These are phyloP conservation scores for Spilosoma lubricipeda DNA, from an alignment of 2,888 invertebrate species.

Conservation along the genomic window DNA sequence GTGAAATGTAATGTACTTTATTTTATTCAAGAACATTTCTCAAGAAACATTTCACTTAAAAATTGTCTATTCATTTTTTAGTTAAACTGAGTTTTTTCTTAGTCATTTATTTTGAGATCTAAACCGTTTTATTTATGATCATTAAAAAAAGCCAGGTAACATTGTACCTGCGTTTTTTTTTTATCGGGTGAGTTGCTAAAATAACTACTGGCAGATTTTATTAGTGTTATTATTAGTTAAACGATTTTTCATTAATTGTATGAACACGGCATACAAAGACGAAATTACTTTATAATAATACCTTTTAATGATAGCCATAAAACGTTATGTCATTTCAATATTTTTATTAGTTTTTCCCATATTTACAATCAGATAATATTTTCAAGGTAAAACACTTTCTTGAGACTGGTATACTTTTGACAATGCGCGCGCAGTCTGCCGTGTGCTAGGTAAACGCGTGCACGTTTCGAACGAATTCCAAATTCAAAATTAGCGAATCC, in stretches of 20 bases:
- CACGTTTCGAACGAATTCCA: conserved; percentile 59
- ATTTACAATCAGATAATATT: conserved; percentile 20
- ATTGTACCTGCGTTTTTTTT: not conserved
- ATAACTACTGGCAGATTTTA: not conserved
- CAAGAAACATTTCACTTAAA: not conserved
- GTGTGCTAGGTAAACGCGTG: conserved; percentile 71
- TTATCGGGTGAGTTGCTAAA: not conserved
- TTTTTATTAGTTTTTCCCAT: conserved; percentile 11
- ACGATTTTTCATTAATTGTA: not conserved
- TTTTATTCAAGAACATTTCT: not conserved
- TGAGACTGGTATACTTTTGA: conserved; percentile 42
- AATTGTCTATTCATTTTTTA: not conserved
- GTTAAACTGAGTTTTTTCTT: not conserved
- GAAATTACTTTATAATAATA: not conserved
- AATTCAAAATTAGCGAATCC: conserved; percentile 55
- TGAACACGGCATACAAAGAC: not conserved
- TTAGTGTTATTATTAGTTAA: not conserved
- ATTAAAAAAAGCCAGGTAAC: not conserved
- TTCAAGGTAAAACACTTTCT: conserved; percentile 18
- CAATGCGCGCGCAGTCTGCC: conserved; percentile 62
- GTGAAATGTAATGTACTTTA: not conserved
- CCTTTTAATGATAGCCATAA: not conserved
- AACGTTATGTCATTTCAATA: conserved; percentile 5
- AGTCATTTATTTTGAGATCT: not conserved
- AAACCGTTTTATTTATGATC: not conserved